Percentiles rank a stretch among this genome's conserved stretches.
Evolutionary conservation across 2,797 vertebrate species (phyloP).

Genomic region (Enteromius thamalakanensis): DNA sequence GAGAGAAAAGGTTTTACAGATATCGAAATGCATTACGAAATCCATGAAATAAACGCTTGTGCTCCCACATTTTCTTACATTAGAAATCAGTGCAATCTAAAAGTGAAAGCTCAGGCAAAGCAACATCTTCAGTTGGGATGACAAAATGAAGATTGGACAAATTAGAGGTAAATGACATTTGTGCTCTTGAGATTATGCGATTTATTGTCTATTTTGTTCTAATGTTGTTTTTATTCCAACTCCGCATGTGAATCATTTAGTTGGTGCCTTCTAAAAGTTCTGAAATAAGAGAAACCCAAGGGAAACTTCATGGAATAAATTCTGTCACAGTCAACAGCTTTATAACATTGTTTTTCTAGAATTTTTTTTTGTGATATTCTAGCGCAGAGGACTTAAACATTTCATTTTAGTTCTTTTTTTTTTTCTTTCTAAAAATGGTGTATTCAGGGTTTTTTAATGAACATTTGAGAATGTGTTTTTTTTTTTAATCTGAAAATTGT

Average conservation of each 20-base stretch:
- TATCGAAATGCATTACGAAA: not conserved
- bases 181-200: not conserved
- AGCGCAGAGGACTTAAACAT: not conserved
- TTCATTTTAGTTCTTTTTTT: not conserved
- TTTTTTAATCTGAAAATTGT: not conserved
- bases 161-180: conserved; percentile 32
- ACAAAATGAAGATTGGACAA: conserved; percentile 28
- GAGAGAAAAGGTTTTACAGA: not conserved
- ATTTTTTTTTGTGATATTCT: not conserved
- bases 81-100: conserved; percentile 50
- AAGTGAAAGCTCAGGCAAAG: conserved; percentile 53
- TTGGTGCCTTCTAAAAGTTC: not conserved
- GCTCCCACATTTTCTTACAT: conserved; percentile 31
- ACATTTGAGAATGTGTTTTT: not conserved
- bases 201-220: not conserved
- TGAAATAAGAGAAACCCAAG: not conserved
- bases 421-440: not conserved
- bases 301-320: not conserved
- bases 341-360: not conserved
- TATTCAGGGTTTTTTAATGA: not conserved
- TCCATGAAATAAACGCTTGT: not conserved
- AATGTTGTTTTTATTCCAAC: conserved; percentile 6
- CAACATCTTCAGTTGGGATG: conserved; percentile 24
- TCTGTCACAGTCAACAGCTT: not conserved
- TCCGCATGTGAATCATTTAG: not conserved